phyloP scores from a whole-genome alignment of 2,888 invertebrate species.

The Pilophorus perplexus region DNA sequence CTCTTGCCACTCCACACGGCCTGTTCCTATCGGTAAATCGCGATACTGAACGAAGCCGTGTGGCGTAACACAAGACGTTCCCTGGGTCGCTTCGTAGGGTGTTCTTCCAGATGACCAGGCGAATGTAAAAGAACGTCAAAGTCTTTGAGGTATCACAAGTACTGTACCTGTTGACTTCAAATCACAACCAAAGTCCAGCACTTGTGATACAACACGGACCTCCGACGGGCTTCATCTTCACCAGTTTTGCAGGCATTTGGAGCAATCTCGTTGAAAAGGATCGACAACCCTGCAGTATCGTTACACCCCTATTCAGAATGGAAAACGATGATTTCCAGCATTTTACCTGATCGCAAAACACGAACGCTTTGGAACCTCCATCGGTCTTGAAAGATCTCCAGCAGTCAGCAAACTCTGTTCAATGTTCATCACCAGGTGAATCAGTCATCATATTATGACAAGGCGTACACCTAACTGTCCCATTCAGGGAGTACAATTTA shows the following conservation, averaged over 20 bases:
- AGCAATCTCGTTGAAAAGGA: neutral
- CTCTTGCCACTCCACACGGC: conserved; percentile 27
- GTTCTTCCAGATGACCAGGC: neutral
- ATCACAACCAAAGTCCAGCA: conserved; percentile 30
- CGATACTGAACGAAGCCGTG: conserved; percentile 17
- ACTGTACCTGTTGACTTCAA: conserved; percentile 17
- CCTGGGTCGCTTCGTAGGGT: neutral
- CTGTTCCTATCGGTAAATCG: conserved; percentile 22
- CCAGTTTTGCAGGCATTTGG: neutral
- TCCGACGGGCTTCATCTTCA: neutral
- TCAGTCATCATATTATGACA: neutral
- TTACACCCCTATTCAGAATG: neutral
- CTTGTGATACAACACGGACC: conserved; percentile 11
- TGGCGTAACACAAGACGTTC: neutral
- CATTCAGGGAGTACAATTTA: no score
- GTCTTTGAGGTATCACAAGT: conserved; percentile 18
- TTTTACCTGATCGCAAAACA: no score
- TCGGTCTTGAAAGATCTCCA: no score
- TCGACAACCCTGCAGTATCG: neutral
- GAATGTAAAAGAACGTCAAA: neutral
- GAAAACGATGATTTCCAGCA: neutral
- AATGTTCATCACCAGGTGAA: neutral
- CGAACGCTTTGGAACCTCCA: no score
- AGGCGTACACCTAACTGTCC: neutral
- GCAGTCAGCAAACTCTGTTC: no score